Conservation (phyloP, 1,140 invertebrate genomes). For the Nephila pilipes region DNA sequence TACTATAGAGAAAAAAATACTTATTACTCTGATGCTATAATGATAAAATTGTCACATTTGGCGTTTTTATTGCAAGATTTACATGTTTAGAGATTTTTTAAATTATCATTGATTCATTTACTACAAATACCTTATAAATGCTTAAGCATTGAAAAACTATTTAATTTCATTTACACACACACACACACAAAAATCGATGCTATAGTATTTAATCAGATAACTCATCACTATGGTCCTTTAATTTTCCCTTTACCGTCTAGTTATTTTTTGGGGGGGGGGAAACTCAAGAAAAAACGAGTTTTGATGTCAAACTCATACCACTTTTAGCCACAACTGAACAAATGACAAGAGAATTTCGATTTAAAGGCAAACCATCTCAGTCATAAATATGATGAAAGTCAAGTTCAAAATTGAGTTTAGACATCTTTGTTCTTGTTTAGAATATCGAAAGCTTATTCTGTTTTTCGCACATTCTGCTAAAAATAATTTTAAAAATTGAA, state of each 20-base stretch:
- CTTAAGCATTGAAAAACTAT: no score
- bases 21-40: no score
- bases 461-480: neutral
- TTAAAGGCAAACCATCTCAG: neutral
- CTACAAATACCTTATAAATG: no score
- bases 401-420: constrained; percentile 38
- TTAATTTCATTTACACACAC: no score
- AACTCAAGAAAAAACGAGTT: neutral
- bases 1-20: no score
- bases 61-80: no score
- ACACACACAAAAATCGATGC: no score
- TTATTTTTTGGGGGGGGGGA: no score
- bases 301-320: neutral
- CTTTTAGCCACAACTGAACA: neutral
- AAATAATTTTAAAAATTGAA: constrained; percentile 31
- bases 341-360: constrained; percentile 25
- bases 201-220: no score
- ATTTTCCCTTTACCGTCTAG: neutral
- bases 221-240: neutral
- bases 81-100: no score
- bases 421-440: constrained; percentile 25
- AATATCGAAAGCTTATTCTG: neutral
- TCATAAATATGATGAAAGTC: constrained; percentile 23
- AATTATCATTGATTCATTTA: no score
- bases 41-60: no score